Base-by-base conservation (phyloP, 2,797 vertebrate species). In the Microcaecilia unicolor region DNA sequence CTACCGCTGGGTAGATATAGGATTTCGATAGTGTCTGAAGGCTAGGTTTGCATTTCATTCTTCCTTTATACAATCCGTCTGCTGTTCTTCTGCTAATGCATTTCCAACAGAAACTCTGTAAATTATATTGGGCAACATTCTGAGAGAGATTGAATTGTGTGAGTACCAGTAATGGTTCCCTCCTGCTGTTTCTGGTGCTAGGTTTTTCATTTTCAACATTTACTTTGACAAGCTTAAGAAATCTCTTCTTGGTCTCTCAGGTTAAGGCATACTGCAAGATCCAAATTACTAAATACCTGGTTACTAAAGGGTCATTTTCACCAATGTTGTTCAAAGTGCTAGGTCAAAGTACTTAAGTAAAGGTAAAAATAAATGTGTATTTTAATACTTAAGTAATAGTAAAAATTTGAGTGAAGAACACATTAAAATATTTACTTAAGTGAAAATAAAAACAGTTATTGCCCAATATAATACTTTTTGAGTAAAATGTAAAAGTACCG, bases 41-140 rank as follows among this genome's bases (percentile, higher is more conserved):
- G 41, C 44, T 55, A 52, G 35, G 37, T 42, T 65, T 65, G 64
- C 43, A 56, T 67, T 61, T 55, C 21, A 63, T 69, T 67, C 68
- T 59, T 50, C 43, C 54, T 4, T 60, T 73, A 67, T 41, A 62
- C 57, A 73, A 67, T 39, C 54, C 55, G 36, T 61, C 67, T 58
- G 21, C 52, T 49, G 69, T 71, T 74, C 65, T 70, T 56, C 53
- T 48, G 54, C 68, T 78, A 80, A 76, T 80, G 64, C 62, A 70
- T 73, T 70, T 82, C 64, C 70, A 70, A 55, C 54, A 51, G 75
- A 79, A 79, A 72, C 61, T 70, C 75, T 72, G 72, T 72, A 72
- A 78, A 72, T 75, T 78, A 72, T 77, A 74, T 75, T 55, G 77
- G 68, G 70, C 66, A 81, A 74, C 72, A 67, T 58, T 74, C 66